phyloP scores from a whole-genome alignment of 1,140 invertebrate species.

The Sminthurides bifidus region DNA sequence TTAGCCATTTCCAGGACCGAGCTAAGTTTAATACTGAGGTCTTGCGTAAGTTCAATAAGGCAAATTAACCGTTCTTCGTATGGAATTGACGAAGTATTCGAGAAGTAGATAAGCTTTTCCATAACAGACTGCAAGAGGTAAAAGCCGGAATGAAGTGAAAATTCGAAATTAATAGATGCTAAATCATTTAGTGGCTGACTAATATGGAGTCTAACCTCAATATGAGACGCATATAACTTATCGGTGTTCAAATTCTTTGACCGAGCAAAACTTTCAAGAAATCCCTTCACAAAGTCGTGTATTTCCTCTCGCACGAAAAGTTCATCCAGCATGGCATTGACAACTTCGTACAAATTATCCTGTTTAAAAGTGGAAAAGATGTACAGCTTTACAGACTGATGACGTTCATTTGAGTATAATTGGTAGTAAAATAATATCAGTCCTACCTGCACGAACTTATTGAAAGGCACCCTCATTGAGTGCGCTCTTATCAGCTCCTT shows the following conservation, averaged over 20 bases:
- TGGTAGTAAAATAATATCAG: background rate
- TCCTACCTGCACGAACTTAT: background rate
- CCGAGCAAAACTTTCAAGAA: constrained; percentile 17
- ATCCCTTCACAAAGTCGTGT: constrained; percentile 16
- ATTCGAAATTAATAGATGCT: background rate
- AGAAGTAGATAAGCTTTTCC: constrained; percentile 3
- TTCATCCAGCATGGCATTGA: constrained; percentile 19
- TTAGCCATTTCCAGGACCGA: constrained; percentile 3
- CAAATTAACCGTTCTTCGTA: constrained; percentile 23
- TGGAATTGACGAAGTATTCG: constrained; percentile 15
- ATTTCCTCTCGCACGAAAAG: constrained; percentile 20
- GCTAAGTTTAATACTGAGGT: background rate
- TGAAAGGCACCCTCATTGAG: constrained; percentile 18
- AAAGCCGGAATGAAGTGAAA: background rate
- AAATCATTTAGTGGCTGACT: background rate
- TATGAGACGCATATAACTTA: constrained; percentile 11
- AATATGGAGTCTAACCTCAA: constrained; percentile 16
- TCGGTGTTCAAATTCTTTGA: constrained; percentile 14
- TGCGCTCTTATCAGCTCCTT: constrained; percentile 6
- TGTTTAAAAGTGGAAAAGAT: constrained; percentile 12
- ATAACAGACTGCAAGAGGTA: constrained; percentile 15
- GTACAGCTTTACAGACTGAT: background rate
- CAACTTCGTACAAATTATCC: constrained; percentile 14
- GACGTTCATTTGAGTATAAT: background rate
- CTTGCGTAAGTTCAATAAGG: constrained; percentile 7